Conservation (phyloP, 2,888 invertebrate genomes). For the Nomada ruficornis region DNA sequence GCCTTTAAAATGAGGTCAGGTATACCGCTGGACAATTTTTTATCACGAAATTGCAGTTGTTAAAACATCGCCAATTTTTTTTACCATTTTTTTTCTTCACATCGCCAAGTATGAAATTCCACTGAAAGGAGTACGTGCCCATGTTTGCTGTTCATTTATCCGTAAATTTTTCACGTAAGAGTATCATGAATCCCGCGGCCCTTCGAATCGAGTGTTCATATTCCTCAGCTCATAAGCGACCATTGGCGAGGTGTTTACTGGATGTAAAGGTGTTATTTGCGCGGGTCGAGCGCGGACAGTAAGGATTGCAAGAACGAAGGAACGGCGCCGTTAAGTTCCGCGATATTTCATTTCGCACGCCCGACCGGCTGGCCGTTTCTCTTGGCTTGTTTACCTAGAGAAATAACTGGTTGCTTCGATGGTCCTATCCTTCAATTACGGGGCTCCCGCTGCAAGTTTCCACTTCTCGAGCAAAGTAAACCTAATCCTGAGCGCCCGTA, state of each 20-base stretch:
- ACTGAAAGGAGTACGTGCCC: not conserved
- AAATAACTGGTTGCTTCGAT: constrained; percentile 69
- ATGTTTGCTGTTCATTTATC: constrained; percentile 4
- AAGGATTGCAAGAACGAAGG: constrained; percentile 21
- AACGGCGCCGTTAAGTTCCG: constrained; percentile 61
- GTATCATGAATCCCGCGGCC: not conserved
- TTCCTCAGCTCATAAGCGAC: constrained; percentile 22
- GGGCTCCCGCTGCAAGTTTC: constrained; percentile 58
- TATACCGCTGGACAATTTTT: too few relatives aligned
- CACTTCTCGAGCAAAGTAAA: constrained; percentile 68
- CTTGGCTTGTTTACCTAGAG: constrained; percentile 66
- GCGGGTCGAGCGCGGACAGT: constrained; percentile 36
- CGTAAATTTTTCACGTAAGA: not conserved
- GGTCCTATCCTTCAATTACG: constrained; percentile 70
- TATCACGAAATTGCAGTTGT: too few relatives aligned
- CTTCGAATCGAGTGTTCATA: constrained; percentile 13
- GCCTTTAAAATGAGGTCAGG: too few relatives aligned
- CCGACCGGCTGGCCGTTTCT: constrained; percentile 60
- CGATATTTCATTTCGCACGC: constrained; percentile 70
- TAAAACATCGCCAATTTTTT: too few relatives aligned
- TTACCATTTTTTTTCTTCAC: not conserved
- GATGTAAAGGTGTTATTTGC: constrained; percentile 56
- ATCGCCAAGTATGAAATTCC: not conserved
- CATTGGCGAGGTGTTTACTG: constrained; percentile 38
- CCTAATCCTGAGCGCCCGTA: constrained; percentile 63